Evolutionary conservation across 1,140 invertebrate genomes (phyloP).

Genomic region (Brachionus rubens): DNA sequence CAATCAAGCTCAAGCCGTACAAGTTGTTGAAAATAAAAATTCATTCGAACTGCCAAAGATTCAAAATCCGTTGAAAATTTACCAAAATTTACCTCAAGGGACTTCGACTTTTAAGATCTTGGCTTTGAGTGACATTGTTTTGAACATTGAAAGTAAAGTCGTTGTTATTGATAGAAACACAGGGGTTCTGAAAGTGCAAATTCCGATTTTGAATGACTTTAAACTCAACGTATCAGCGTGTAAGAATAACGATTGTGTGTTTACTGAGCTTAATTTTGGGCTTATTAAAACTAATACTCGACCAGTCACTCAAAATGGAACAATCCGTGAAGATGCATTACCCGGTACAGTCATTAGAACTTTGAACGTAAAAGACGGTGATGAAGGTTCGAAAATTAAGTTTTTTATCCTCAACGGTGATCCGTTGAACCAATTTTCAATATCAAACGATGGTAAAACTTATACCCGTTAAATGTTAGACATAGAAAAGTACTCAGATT

Average conservation of each 20-base stretch:
- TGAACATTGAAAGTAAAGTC: not conserved
- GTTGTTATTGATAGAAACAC: not conserved
- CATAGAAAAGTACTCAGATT: not conserved
- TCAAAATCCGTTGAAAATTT: not conserved
- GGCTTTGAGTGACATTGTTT: not conserved
- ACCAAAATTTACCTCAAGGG: not conserved
- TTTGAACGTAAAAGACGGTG: not conserved
- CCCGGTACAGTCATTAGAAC: slow-evolving; percentile 32
- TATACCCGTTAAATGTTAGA: slow-evolving; percentile 21
- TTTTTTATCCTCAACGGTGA: slow-evolving; percentile 30
- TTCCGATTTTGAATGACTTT: not conserved
- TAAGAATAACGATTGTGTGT: not conserved
- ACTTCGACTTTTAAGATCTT: not conserved
- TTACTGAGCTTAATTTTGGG: not conserved
- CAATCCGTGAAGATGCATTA: slow-evolving; percentile 21
- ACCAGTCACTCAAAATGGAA: not conserved
- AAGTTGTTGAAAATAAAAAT: not conserved
- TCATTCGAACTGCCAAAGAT: not conserved
- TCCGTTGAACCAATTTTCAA: not conserved
- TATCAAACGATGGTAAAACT: slow-evolving; percentile 26
- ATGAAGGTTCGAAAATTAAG: not conserved
- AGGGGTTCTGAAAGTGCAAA: not conserved
- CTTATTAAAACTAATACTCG: not conserved
- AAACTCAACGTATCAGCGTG: slow-evolving; percentile 27
- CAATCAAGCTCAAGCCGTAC: not conserved